Percentiles rank a stretch among this genome's conserved stretches.
Evolutionary conservation across 2,797 vertebrate species (phyloP).

Genomic region (Protonibea diacanthus): DNA sequence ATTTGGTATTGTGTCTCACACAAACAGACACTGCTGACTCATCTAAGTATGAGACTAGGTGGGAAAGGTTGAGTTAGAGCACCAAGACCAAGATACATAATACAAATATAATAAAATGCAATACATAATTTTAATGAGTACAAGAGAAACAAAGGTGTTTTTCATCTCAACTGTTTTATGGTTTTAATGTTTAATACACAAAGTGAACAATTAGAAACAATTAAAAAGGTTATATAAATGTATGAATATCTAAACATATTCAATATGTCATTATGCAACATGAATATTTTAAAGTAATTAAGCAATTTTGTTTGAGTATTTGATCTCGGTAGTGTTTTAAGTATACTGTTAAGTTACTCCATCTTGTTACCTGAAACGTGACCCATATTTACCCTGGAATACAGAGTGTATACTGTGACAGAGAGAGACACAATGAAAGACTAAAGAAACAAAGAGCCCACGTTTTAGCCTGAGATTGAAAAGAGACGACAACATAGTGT

Average conservation of each 20-base stretch:
- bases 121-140: background rate
- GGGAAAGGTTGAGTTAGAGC: background rate
- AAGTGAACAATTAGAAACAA: background rate
- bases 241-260: background rate
- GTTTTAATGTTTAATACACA: background rate
- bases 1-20: background rate
- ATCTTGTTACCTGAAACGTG: slow-evolving; percentile 65
- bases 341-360: background rate
- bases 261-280: background rate
- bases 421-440: slow-evolving; percentile 74
- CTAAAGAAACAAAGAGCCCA: slow-evolving; percentile 81
- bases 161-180: background rate
- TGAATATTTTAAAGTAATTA: background rate
- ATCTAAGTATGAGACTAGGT: background rate
- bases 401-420: slow-evolving; percentile 65
- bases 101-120: no score
- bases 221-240: background rate
- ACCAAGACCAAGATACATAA: background rate
- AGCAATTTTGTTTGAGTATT: fast-evolving
- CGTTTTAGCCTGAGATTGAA: slow-evolving; percentile 82
- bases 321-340: background rate
- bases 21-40: background rate
- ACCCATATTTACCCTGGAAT: slow-evolving; percentile 64
- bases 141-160: background rate
- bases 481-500: slow-evolving; percentile 82